phyloP scores from a whole-genome alignment of 2,797 vertebrate species.

The Vireo griseus region DNA sequence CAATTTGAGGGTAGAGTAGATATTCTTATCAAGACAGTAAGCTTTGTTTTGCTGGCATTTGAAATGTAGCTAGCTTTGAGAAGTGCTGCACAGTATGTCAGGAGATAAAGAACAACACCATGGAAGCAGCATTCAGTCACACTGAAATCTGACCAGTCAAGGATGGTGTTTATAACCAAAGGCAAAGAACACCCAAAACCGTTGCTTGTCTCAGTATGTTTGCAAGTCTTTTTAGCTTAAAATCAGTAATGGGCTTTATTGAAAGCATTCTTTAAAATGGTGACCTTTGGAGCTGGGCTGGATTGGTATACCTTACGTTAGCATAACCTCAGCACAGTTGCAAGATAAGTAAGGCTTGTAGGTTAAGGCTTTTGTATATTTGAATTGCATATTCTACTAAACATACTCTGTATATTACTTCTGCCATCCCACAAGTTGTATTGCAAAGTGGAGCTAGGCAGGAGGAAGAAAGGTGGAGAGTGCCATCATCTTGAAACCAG shows the following conservation, averaged over 20 bases:
- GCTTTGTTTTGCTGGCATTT: neutral
- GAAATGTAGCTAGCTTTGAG: neutral
- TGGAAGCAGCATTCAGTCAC: neutral
- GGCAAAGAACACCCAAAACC: rapidly evolving
- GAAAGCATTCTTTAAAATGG: neutral
- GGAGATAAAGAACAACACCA: neutral
- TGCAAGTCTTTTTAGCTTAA: neutral
- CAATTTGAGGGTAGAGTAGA: neutral
- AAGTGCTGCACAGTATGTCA: neutral
- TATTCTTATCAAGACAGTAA: neutral
- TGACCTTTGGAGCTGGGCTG: neutral
- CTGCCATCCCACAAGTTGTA: neutral
- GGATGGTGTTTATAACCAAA: neutral
- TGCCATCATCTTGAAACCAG: neutral
- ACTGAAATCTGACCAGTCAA: neutral
- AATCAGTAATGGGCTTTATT: neutral
- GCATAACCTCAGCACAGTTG: neutral
- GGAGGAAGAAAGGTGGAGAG: neutral
- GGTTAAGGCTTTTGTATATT: neutral
- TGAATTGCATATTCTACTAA: neutral
- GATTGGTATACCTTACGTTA: neutral
- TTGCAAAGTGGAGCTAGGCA: neutral
- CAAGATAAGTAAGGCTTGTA: neutral
- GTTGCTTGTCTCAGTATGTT: neutral
- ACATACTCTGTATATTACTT: neutral